Percentiles rank a stretch among this genome's conserved stretches.
These are phyloP conservation scores for Thelohanellus kitauei DNA, from an alignment of 30 jellyfish, hydroid and myxozoan genomes.

Conservation along the genomic window DNA sequence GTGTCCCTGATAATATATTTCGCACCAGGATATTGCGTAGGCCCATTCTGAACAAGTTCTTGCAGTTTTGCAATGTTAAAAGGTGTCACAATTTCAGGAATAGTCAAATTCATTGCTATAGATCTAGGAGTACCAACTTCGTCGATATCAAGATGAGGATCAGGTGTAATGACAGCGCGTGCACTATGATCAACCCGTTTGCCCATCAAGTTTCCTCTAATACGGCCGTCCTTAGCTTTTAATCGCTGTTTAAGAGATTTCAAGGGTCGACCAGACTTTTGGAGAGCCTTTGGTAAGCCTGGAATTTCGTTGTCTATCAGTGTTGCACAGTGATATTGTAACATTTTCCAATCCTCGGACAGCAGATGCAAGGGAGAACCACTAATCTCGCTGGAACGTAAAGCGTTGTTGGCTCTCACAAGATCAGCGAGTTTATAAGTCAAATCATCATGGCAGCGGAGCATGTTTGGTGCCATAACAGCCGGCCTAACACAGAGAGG, in stretches of 20 bases:
- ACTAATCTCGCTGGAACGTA: constrained; percentile 33
- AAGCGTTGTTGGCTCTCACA: constrained; percentile 62
- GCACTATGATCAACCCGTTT: constrained; percentile 95
- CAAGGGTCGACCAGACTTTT: constrained; percentile 89
- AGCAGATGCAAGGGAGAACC: constrained; percentile 92
- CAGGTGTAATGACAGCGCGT: constrained; percentile 96
- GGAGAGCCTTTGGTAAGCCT: constrained; percentile 91
- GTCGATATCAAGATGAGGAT: constrained; percentile 86
- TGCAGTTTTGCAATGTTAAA: constrained; percentile 80
- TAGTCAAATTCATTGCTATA: constrained; percentile 82
- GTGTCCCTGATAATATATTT: constrained; percentile 71
- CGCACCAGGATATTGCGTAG: constrained; percentile 99
- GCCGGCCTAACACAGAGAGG: constrained; percentile 97
- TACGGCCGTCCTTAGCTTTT: constrained; percentile 84
- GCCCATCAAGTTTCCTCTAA: constrained; percentile 94
- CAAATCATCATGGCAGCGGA: constrained; percentile 30
- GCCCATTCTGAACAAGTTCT: constrained; percentile 73
- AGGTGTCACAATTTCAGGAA: constrained; percentile 91
- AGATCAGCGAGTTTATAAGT: constrained; percentile 86
- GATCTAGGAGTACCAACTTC: constrained; percentile 98
- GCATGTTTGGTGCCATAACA: constrained; percentile 12
- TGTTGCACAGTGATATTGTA: constrained; percentile 87
- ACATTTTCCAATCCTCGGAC: constrained; percentile 67
- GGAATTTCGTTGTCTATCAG: constrained; percentile 70
- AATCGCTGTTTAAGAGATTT: constrained; percentile 52